These are phyloP conservation scores for Caenorhabditis drosophilae DNA, from an alignment of 2,888 invertebrate species.

Conservation along the genomic window DNA sequence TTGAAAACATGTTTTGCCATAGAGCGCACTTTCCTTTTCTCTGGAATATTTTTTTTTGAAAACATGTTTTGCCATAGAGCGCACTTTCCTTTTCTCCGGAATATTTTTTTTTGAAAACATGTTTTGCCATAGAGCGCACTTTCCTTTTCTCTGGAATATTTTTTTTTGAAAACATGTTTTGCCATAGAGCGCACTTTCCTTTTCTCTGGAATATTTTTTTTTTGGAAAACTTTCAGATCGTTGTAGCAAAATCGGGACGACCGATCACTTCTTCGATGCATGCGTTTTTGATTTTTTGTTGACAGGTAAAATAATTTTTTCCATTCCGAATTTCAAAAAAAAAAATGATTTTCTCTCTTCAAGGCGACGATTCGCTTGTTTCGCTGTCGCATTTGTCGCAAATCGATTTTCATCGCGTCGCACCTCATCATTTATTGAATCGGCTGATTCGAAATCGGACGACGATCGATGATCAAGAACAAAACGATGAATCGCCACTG, in stretches of 20 bases:
- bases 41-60: too few relatives aligned
- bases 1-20: too few relatives aligned
- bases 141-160: not conserved
- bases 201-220: too few relatives aligned
- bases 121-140: not conserved
- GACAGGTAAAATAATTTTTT: constrained; percentile 62
- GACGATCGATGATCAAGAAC: too few relatives aligned
- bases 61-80: too few relatives aligned
- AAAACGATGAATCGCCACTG: too few relatives aligned
- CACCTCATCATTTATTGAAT: constrained; percentile 24
- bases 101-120: not conserved
- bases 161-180: not conserved
- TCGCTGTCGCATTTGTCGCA: constrained; percentile 41
- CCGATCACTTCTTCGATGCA: constrained; percentile 74
- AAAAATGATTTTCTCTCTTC: constrained; percentile 55
- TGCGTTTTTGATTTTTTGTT: constrained; percentile 75
- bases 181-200: too few relatives aligned
- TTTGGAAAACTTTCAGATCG: constrained; percentile 52
- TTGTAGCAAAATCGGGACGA: constrained; percentile 70
- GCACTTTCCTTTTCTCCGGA: too few relatives aligned
- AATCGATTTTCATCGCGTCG: constrained; percentile 43
- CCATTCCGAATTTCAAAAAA: not conserved
- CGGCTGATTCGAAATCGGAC: constrained; percentile 14
- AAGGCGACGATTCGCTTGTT: constrained; percentile 44
- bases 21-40: too few relatives aligned